Percentiles rank a stretch among this genome's conserved stretches.
These are phyloP conservation scores for Diploscapter pachys DNA, from an alignment of 1,140 invertebrate species.

Conservation along the genomic window DNA sequence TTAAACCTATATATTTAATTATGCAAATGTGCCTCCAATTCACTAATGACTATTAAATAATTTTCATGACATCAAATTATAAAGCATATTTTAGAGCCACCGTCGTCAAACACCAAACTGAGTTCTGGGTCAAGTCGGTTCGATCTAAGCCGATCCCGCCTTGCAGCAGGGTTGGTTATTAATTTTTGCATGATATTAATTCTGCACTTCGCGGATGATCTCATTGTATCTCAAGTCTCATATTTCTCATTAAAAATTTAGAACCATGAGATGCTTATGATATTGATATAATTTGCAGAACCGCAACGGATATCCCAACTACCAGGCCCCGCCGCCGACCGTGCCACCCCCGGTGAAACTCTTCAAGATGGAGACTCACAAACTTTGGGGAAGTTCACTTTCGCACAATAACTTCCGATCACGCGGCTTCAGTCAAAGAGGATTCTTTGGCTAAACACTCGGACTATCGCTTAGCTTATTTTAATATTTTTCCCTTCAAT, in stretches of 20 bases:
- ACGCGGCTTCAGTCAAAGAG: too few species aligned
- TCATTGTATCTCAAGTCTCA: too few species aligned
- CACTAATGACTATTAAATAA: neutral
- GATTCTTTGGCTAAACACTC: too few species aligned
- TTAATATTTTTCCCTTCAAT: too few species aligned
- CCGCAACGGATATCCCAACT: conserved; percentile 34
- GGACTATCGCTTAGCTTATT: too few species aligned
- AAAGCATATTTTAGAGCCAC: conserved; percentile 42
- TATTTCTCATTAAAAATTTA: too few species aligned
- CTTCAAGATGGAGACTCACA: conserved; percentile 55
- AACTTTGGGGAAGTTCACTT: conserved; percentile 27
- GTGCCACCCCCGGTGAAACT: conserved; percentile 49
- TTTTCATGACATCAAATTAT: too few species aligned
- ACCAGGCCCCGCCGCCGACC: conserved; percentile 34
- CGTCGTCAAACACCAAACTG: conserved; percentile 48
- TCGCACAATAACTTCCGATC: too few species aligned
- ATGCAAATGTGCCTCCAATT: neutral
- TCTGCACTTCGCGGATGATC: too few species aligned
- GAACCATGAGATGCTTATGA: too few species aligned
- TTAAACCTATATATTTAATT: neutral
- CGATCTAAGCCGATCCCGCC: conserved; percentile 32
- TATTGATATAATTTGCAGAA: conserved; percentile 7
- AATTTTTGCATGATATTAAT: too few species aligned
- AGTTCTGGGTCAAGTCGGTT: conserved; percentile 52
- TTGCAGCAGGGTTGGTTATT: conserved; percentile 17